A percentile compares a stretch with the other conserved stretches of the same genome.
Evolutionary conservation across 2,888 invertebrate species (phyloP).

Genomic region (Pilophorus perplexus): DNA sequence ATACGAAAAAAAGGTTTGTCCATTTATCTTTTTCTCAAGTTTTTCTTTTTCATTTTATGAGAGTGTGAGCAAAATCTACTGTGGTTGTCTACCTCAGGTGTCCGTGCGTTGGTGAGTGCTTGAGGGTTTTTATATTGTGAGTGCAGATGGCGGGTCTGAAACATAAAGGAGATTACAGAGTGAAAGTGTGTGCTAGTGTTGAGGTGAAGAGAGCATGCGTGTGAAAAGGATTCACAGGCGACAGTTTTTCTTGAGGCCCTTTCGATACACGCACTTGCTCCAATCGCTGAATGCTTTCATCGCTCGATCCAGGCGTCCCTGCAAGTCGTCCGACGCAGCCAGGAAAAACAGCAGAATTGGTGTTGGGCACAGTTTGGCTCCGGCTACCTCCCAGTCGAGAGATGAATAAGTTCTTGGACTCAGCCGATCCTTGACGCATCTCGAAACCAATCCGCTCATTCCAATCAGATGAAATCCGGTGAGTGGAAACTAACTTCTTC

Average conservation of each 20-base stretch:
- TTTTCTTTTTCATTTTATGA: slow-evolving; percentile 28
- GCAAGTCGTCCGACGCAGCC: neutral
- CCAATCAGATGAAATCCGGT: no score
- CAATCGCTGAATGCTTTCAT: neutral
- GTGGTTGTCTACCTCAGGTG: slow-evolving; percentile 46
- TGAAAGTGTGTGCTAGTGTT: slow-evolving; percentile 44
- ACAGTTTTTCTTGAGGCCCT: slow-evolving; percentile 23
- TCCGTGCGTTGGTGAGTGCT: slow-evolving; percentile 46
- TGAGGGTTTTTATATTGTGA: slow-evolving; percentile 40
- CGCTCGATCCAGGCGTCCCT: neutral
- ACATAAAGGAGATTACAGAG: slow-evolving; percentile 46
- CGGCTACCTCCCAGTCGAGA: neutral
- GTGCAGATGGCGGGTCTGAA: slow-evolving; percentile 46
- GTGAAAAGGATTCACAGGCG: slow-evolving; percentile 35
- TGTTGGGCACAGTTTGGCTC: slow-evolving; percentile 13
- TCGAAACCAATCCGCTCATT: no score
- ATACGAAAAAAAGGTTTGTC: slow-evolving; percentile 14
- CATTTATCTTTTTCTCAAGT: slow-evolving; percentile 12
- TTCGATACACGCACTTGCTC: slow-evolving; percentile 29
- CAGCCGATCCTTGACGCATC: no score
- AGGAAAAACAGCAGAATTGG: neutral
- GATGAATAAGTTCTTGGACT: no score
- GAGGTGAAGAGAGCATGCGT: slow-evolving; percentile 39
- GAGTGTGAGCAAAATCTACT: slow-evolving; percentile 45
- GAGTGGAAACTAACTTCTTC: no score